Evolutionary conservation across 2,797 vertebrate genomes (phyloP).

Genomic region (Vireo griseus): DNA sequence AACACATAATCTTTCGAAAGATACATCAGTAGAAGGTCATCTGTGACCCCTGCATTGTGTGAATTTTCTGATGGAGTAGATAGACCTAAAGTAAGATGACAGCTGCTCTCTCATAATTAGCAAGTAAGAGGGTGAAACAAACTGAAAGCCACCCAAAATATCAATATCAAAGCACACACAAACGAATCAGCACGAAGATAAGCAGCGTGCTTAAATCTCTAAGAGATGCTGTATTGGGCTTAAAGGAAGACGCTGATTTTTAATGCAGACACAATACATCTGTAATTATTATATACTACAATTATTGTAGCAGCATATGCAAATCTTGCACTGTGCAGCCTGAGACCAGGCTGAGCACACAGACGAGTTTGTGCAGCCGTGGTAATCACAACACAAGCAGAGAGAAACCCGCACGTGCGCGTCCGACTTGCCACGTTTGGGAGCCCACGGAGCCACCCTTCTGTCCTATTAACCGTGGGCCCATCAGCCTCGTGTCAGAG

Average conservation of each 20-base stretch:
- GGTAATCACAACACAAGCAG: not conserved
- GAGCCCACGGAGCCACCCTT: not conserved
- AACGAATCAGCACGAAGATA: not conserved
- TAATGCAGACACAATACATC: slow-evolving; percentile 8
- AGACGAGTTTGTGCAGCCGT: not conserved
- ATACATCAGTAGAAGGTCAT: slow-evolving; percentile 39
- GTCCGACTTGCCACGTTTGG: accelerated
- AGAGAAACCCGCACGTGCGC: not conserved
- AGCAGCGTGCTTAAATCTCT: not conserved
- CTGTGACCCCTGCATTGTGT: slow-evolving; percentile 22
- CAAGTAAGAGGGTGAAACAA: not conserved
- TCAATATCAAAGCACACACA: not conserved
- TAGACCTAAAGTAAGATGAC: not conserved
- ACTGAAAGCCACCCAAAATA: slow-evolving; percentile 36
- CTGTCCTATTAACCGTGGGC: not conserved
- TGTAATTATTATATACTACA: slow-evolving; percentile 1
- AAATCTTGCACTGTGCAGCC: not conserved
- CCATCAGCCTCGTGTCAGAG: not conserved
- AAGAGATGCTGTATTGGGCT: not conserved
- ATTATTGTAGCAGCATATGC: slow-evolving; percentile 13
- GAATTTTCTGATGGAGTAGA: not conserved
- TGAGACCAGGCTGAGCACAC: not conserved
- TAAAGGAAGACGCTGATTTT: not conserved
- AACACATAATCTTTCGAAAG: slow-evolving; percentile 43
- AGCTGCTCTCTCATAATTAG: slow-evolving; percentile 31